A percentile compares a stretch with the other conserved stretches of the same genome.
Evolutionary conservation across 2,888 invertebrate genomes (phyloP).

Genomic region (Tenthredo amoena): DNA sequence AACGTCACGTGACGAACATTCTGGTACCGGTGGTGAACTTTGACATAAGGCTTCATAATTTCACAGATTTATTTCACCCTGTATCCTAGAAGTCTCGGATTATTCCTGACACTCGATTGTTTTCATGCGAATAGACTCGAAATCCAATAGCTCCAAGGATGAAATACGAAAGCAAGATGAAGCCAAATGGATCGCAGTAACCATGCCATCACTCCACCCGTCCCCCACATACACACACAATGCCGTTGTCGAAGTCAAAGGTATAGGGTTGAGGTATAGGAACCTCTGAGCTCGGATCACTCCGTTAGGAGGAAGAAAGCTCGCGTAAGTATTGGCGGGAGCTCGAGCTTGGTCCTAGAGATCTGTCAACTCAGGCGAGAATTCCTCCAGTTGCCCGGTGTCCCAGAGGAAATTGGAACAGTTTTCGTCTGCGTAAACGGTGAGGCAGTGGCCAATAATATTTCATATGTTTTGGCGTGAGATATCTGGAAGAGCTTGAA

Average conservation of each 20-base stretch:
- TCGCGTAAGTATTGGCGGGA: conserved; percentile 31
- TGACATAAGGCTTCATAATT: conserved; percentile 20
- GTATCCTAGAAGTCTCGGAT: neutral
- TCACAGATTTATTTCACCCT: neutral
- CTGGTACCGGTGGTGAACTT: neutral
- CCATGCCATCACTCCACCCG: neutral
- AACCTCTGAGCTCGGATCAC: conserved; percentile 35
- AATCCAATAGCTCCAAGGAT: conserved; percentile 24
- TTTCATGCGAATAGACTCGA: neutral
- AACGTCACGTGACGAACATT: neutral
- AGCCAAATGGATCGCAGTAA: conserved; percentile 29
- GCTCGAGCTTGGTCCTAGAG: neutral
- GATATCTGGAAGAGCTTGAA: neutral
- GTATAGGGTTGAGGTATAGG: neutral
- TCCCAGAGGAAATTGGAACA: conserved; percentile 40
- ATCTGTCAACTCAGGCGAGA: conserved; percentile 44
- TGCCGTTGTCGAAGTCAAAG: conserved; percentile 1
- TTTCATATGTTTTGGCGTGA: conserved; percentile 4
- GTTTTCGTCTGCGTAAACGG: conserved; percentile 36
- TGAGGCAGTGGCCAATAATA: neutral
- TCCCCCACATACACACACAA: neutral
- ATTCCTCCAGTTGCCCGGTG: conserved; percentile 12
- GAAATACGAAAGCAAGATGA: conserved; percentile 35
- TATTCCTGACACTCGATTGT: neutral
- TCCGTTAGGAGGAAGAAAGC: conserved; percentile 1